Conservation (phyloP, 2,113 vertebrate genomes). For the Passer montanus region DNA sequence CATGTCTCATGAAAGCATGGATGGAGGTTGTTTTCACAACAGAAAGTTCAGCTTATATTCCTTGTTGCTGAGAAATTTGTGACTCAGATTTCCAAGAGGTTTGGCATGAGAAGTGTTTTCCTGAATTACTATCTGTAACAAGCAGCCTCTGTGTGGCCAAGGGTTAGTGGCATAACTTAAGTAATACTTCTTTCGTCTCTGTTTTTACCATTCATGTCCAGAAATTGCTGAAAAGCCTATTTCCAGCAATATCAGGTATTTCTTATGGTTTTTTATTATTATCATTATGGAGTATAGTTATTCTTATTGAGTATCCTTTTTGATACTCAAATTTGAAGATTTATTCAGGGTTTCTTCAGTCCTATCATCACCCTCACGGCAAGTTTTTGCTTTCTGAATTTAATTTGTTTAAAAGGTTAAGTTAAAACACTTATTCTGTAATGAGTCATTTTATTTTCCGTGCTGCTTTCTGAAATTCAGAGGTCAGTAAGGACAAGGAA, state of each 20-base stretch:
- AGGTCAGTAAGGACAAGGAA: constrained; percentile 10
- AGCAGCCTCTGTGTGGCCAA: background rate
- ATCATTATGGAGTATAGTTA: background rate
- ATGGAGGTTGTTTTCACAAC: background rate
- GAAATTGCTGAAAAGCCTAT: background rate
- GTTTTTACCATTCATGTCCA: background rate
- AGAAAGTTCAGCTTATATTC: background rate
- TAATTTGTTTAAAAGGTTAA: background rate
- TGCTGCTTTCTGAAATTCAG: background rate
- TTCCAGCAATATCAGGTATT: background rate
- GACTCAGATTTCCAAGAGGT: background rate
- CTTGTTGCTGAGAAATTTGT: background rate
- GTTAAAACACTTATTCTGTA: background rate
- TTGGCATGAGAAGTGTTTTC: background rate
- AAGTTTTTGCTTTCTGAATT: background rate
- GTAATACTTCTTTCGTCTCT: background rate
- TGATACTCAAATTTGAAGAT: background rate
- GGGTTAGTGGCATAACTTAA: background rate
- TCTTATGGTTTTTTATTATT: background rate
- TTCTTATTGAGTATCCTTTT: background rate
- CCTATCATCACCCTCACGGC: background rate
- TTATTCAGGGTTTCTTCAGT: background rate
- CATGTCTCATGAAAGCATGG: background rate
- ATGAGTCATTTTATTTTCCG: background rate
- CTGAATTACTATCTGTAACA: background rate